phyloP scores from a whole-genome alignment of 2,888 invertebrate species.

The Apotomis betuletana region DNA sequence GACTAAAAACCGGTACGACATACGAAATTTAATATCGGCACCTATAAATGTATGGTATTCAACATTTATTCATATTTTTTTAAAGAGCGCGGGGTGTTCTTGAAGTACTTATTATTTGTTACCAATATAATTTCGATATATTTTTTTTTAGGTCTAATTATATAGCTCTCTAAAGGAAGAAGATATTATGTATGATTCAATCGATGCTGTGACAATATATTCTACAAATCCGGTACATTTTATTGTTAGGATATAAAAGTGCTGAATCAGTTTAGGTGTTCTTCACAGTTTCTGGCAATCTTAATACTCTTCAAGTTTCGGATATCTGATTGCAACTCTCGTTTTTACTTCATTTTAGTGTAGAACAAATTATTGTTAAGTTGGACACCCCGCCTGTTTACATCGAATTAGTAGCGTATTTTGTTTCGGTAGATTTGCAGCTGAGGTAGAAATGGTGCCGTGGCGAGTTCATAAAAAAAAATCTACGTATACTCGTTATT shows the following conservation, averaged over 20 bases:
- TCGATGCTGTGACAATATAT: too few species aligned
- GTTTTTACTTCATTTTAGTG: not conserved
- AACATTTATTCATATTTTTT: not conserved
- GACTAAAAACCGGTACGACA: too few species aligned
- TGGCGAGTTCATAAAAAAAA: not conserved
- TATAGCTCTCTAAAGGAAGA: too few species aligned
- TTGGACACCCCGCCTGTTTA: conserved; percentile 19
- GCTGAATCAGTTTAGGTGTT: too few species aligned
- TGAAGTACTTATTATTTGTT: conserved; percentile 32
- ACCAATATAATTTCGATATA: conserved; percentile 4
- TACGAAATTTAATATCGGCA: too few species aligned
- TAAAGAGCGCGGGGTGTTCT: conserved; percentile 21
- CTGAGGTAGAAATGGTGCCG: not conserved
- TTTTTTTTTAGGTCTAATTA: not conserved
- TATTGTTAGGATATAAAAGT: too few species aligned
- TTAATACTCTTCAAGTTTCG: too few species aligned
- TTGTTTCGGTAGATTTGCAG: not conserved
- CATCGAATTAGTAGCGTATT: conserved; percentile 24
- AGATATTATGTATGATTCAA: too few species aligned
- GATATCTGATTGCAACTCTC: too few species aligned
- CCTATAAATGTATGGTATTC: not conserved
- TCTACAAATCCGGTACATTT: too few species aligned
- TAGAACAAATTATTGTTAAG: conserved; percentile 4
- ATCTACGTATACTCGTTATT: not conserved
- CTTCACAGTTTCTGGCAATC: not conserved